Evolutionary conservation across 2,888 invertebrate species (phyloP).

Genomic region (Sarcophaga caerulescens): DNA sequence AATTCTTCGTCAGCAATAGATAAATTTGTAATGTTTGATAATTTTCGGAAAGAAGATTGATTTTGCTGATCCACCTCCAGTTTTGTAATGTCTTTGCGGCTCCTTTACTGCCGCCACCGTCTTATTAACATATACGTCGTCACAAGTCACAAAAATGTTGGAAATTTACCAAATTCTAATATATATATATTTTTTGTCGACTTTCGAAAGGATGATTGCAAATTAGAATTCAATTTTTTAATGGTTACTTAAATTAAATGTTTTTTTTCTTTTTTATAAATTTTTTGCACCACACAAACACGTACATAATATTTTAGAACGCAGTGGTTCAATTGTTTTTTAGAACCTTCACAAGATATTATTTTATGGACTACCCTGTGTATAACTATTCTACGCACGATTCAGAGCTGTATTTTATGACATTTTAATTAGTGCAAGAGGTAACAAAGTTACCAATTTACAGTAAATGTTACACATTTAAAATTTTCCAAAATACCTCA

Average conservation of each 20-base stretch:
- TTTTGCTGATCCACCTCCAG: constrained; percentile 66
- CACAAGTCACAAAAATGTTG: constrained; percentile 35
- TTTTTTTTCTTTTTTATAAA: neutral
- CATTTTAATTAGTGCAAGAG: neutral
- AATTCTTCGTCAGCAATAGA: constrained; percentile 80
- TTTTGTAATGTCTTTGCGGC: constrained; percentile 64
- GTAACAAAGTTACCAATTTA: too few species aligned
- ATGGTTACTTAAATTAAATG: constrained; percentile 1
- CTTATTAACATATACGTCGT: constrained; percentile 52
- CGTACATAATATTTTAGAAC: neutral
- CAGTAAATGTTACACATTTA: too few species aligned
- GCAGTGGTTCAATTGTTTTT: neutral
- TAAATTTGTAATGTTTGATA: constrained; percentile 75
- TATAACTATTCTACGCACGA: neutral
- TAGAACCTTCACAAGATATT: neutral
- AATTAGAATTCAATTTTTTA: constrained; percentile 7
- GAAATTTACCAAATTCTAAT: neutral
- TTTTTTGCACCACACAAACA: constrained; percentile 39
- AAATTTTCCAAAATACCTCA: too few species aligned
- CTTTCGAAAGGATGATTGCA: neutral
- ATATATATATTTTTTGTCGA: neutral
- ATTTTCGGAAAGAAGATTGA: constrained; percentile 51
- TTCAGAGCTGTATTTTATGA: neutral
- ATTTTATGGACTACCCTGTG: neutral
- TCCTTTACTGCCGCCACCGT: constrained; percentile 56